These are phyloP conservation scores for Helarctos malayanus DNA, from an alignment of 2,797 vertebrate genomes.

Conservation along the genomic window DNA sequence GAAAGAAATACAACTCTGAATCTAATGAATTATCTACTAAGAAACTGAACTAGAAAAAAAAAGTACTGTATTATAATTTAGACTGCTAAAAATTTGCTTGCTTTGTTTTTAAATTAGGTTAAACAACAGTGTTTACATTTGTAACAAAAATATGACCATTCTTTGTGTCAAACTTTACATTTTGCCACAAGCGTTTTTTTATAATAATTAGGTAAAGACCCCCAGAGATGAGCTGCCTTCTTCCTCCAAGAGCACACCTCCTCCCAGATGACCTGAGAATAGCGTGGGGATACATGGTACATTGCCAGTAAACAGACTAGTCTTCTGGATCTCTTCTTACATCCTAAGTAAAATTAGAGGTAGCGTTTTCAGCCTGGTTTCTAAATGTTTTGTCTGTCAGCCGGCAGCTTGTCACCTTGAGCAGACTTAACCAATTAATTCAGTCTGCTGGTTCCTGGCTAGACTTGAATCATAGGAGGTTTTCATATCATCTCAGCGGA, in stretches of 20 bases:
- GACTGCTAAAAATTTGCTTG: neutral
- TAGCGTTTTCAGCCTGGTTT: conserved; percentile 58
- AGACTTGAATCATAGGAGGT: conserved; percentile 16
- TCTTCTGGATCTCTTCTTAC: conserved; percentile 68
- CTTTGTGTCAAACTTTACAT: neutral
- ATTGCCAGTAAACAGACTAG: conserved; percentile 35
- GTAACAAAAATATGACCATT: conserved; percentile 11
- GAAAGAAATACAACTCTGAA: neutral
- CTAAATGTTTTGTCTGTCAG: conserved; percentile 68
- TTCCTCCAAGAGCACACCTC: neutral
- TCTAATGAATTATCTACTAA: neutral
- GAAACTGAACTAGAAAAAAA: conserved; percentile 9
- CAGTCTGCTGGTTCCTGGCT: conserved; percentile 56
- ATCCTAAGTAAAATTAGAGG: conserved; percentile 45
- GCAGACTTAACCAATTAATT: conserved; percentile 62
- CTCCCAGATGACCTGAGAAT: neutral
- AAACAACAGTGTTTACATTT: neutral
- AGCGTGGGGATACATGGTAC: neutral
- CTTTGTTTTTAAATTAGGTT: neutral
- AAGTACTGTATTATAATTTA: neutral
- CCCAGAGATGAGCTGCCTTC: accelerated
- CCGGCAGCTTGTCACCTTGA: conserved; percentile 62
- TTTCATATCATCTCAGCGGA: conserved; percentile 36
- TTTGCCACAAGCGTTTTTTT: neutral
- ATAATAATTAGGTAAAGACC: neutral